A percentile compares a stretch with the other conserved stretches of the same genome.
Evolutionary conservation across 2,888 invertebrate genomes (phyloP).

Genomic region (Camponotus fellah): DNA sequence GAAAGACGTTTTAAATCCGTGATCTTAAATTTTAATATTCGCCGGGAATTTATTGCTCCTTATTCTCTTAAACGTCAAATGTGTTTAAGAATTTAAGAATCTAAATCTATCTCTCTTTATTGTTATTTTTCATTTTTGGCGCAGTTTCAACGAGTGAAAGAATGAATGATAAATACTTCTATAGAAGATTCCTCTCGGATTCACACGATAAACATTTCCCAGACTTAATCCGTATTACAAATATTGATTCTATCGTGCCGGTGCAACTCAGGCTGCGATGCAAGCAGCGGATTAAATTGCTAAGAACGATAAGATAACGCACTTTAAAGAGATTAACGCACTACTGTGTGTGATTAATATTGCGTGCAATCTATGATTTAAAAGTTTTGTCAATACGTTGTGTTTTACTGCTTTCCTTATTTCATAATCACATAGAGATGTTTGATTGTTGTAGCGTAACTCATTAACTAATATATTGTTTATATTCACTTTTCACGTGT

Average conservation of each 20-base stretch:
- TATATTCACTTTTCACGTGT: background rate
- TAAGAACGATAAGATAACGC: constrained; percentile 68
- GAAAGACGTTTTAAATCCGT: background rate
- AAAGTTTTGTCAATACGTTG: constrained; percentile 6
- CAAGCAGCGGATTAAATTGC: constrained; percentile 41
- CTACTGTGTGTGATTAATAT: constrained; percentile 12
- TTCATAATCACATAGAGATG: background rate
- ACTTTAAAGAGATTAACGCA: constrained; percentile 35
- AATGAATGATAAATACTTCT: constrained; percentile 26
- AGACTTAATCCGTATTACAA: constrained; percentile 63
- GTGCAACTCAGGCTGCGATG: constrained; percentile 38
- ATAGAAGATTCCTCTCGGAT: constrained; percentile 30
- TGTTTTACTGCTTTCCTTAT: background rate
- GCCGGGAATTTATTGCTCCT: background rate
- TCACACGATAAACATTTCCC: constrained; percentile 51
- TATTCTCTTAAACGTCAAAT: background rate
- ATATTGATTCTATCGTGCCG: constrained; percentile 63
- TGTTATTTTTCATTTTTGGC: background rate
- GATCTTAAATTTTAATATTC: background rate
- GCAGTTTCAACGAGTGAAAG: background rate
- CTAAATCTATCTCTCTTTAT: background rate
- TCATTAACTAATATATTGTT: constrained; percentile 2
- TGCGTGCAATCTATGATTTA: background rate
- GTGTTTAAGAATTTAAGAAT: background rate
- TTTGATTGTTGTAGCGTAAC: background rate